Conservation (phyloP, 2,797 vertebrate species). For the Manis javanica region DNA sequence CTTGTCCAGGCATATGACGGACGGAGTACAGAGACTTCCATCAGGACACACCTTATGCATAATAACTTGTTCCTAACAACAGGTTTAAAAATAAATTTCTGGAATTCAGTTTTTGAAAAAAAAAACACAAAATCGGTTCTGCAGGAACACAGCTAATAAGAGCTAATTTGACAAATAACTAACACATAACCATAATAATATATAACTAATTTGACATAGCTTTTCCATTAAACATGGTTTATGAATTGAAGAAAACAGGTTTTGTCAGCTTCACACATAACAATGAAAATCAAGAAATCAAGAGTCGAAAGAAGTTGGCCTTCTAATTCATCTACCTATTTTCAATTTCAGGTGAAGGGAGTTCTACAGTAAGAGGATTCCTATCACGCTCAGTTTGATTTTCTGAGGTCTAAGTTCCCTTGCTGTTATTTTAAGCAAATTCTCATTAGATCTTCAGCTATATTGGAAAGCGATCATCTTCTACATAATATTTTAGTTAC, state of each 20-base stretch:
- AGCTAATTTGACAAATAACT: not conserved
- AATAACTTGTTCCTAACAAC: not conserved
- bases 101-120: not conserved
- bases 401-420: not conserved
- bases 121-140: not conserved
- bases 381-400: not conserved
- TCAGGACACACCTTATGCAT: not conserved
- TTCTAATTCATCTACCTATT: not conserved
- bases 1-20: not conserved
- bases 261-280: not conserved
- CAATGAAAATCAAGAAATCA: constrained; percentile 3
- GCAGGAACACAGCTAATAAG: not conserved
- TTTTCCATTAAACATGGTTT: not conserved
- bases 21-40: not conserved
- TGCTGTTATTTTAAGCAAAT: constrained; percentile 39
- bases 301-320: not conserved
- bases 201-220: not conserved
- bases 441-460: constrained; percentile 8
- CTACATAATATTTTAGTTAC: not conserved
- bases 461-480: not conserved
- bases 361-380: not conserved
- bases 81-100: not conserved
- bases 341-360: constrained; percentile 20
- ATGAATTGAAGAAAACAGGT: not conserved
- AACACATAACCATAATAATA: not conserved